Base-by-base conservation (phyloP, 2,888 invertebrate species). In the Pyralis farinalis region DNA sequence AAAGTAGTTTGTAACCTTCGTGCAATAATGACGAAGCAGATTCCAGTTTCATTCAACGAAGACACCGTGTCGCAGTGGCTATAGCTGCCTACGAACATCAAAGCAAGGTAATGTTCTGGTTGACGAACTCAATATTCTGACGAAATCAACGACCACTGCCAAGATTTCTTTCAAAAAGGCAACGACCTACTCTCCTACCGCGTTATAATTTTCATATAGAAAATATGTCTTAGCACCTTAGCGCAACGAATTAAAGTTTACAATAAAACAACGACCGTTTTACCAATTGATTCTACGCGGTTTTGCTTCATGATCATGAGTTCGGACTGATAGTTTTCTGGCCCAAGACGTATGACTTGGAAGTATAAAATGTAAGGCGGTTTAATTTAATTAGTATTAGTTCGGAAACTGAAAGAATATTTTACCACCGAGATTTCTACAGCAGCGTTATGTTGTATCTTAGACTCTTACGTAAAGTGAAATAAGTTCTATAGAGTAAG, bases 131-230 rank as follows among this genome's bases (percentile, higher is more conserved):
- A 7, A 70, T 62, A 63, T 67, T 72, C 73, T 83, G 81, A 81
- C 79, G 83, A 82, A 83, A 82, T 75, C 73, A 65, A 56, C 49
- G 63, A 58, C 67, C 56, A 67, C 67, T 85, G 83, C 84, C 84
- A 85, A 85, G 78, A 80, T 83, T 81, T 81, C 74, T 80, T 79
- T 71, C 56, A 67, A 16, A 74, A 76, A 77, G 85, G 69, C 85
- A 85, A 80, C 74, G 85, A 85, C 85, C 85, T 77, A 63, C 62
- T 62, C 58, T 52, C 51, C 46, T 50, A 53, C 69, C 55, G 53
- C 44, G 45, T 53, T 61, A 47, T 42, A 40, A n/a, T 43, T 47
- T 55, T 49, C 42, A 42, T 34, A n/a, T 12, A n/a, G 3, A 22
- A 39, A 25, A 29, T 40, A 44, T 34, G 32, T 9, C 22, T 10